Conservation (phyloP, 2,888 invertebrate genomes). For the Epistrophe grossulariae region DNA sequence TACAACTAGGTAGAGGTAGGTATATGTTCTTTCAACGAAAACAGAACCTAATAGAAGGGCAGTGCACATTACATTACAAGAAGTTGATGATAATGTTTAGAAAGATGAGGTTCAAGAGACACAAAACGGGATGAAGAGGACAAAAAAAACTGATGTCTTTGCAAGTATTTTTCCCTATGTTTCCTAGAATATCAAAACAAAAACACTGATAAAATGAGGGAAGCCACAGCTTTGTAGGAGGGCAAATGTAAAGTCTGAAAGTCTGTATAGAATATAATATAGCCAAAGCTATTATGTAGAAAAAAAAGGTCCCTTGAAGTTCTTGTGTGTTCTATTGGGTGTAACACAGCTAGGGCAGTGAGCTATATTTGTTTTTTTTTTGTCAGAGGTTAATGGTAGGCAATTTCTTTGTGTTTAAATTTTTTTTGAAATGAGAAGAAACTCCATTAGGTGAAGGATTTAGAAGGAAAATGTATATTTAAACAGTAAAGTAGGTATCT, state of each 20-base stretch:
- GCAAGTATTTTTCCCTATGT: constrained; percentile 36
- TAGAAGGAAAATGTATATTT: neutral
- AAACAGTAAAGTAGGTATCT: no score
- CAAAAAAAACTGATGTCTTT: constrained; percentile 22
- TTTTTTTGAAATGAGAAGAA: constrained; percentile 3
- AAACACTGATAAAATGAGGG: constrained; percentile 39
- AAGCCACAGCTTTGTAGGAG: neutral
- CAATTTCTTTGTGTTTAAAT: constrained; percentile 27
- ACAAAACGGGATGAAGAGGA: constrained; percentile 10
- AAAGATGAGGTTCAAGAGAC: constrained; percentile 9
- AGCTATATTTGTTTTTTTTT: constrained; percentile 15
- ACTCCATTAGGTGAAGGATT: constrained; percentile 14
- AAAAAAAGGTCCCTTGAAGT: neutral
- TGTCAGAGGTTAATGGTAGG: constrained; percentile 50
- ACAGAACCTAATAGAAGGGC: constrained; percentile 6
- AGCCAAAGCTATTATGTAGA: neutral
- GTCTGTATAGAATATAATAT: neutral
- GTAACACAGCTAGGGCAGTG: constrained; percentile 24
- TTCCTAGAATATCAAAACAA: constrained; percentile 58
- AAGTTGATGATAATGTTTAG: constrained; percentile 23
- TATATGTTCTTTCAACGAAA: constrained; percentile 3
- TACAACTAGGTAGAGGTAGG: neutral
- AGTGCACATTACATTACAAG: constrained; percentile 11
- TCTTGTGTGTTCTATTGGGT: constrained; percentile 20
- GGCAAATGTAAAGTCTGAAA: constrained; percentile 11